Conservation (phyloP, 1,140 invertebrate species). For the Nilaparvata lugens region DNA sequence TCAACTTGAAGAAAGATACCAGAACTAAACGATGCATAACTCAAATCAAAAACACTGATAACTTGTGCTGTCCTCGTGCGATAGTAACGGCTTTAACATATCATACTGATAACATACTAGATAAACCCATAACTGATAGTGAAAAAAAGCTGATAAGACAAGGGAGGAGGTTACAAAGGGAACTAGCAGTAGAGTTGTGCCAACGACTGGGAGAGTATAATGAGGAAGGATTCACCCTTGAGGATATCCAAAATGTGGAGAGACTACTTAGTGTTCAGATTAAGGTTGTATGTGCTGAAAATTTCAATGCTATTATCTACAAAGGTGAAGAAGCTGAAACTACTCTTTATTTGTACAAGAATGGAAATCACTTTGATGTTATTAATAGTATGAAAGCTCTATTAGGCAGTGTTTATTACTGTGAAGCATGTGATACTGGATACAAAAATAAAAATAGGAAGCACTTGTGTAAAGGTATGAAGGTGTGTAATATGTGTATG, state of each 20-base stretch:
- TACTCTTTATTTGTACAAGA: neutral
- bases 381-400: neutral
- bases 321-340: neutral
- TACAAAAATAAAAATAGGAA: neutral
- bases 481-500: no score
- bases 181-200: neutral
- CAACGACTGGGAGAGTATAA: neutral
- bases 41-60: neutral
- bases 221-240: neutral
- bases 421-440: neutral
- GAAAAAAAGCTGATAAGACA: no score
- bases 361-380: neutral
- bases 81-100: no score
- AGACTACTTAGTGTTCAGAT: no score
- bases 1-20: neutral
- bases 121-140: no score
- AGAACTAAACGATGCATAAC: no score
- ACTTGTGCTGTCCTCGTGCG: neutral
- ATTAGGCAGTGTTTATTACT: neutral
- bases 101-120: no score
- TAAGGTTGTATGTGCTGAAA: no score
- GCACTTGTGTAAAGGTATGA: neutral
- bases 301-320: neutral
- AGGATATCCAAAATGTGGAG: no score
- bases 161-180: no score